Base-by-base conservation (phyloP, 2,113 vertebrate species). In the Vicugna pacos region DNA sequence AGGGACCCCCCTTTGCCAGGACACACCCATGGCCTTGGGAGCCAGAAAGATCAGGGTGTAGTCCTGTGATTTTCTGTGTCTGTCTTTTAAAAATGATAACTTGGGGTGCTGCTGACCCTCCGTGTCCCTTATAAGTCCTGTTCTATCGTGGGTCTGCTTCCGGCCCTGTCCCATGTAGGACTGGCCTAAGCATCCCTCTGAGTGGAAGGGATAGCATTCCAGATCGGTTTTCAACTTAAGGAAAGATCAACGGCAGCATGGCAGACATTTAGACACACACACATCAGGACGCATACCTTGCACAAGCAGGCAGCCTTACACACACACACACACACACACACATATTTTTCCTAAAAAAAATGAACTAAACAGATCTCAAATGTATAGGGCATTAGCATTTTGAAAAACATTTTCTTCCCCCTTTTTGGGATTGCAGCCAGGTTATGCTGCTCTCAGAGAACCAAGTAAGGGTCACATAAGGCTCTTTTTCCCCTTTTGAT, bases 321-420 rank as follows among this genome's bases (percentile, higher is more conserved):
- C 35, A 13, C 32, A 35, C 30, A 20, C 38, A 70, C 54, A 6
- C 11, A 46, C 35, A 9, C 8, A 62, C 9, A 1, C 54, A 28
- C 24, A 64, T n/a, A 19, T 15, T 54, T 89, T 72, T 94, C 84
- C n/a, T 54, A 14, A 64, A 80, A 90, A 92, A 69, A 50, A 6
- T 28, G 17, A 87, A 89, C 32, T 82, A n/a, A 82, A 62, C 20
- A 22, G 56, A 72, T 50, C 35, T 95, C 48, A 75, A 15, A 52
- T 32, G 11, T 22, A 6, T 30, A 67, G 15, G 65, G 19, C 54
- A 14, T 50, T 65, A 26, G 48, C 73, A 35, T 94, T 73, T 73
- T 91, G 93, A 76, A 94, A 95, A 94, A 85, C 32, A 46, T 70
- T 64, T 79, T 54, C 32, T 80, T 79, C 80, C 67, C 60, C 32